Evolutionary conservation across 1,140 invertebrate species (phyloP).

Genomic region (Drosophila nikananu): DNA sequence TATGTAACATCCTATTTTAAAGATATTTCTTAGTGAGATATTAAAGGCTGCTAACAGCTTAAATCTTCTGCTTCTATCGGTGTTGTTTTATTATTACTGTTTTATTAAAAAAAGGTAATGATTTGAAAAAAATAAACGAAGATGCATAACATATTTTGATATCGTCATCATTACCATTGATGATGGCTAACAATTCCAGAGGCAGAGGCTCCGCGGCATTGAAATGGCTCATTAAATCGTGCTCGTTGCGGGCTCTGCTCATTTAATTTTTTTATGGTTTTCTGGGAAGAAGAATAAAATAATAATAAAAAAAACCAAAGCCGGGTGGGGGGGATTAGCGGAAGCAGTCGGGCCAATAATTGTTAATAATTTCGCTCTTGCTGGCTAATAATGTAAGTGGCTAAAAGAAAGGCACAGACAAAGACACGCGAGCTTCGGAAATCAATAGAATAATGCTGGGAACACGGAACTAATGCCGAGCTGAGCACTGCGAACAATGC

Average conservation of each 20-base stretch:
- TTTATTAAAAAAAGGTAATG: constrained; percentile 16
- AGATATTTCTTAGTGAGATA: neutral
- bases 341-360: constrained; percentile 49
- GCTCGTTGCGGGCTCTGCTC: constrained; percentile 33
- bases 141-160: constrained; percentile 27
- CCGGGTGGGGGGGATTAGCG: neutral
- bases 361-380: constrained; percentile 48
- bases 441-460: constrained; percentile 11
- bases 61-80: neutral
- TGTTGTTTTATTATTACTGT: constrained; percentile 1
- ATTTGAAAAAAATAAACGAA: neutral
- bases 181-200: constrained; percentile 19
- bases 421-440: constrained; percentile 16
- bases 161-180: neutral
- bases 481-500: neutral
- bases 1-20: neutral
- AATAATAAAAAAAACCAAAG: neutral
- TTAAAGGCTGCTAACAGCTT: neutral
- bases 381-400: constrained; percentile 14
- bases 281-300: neutral
- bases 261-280: constrained; percentile 55
- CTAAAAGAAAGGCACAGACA: constrained; percentile 1
- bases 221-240: constrained; percentile 61
- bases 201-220: constrained; percentile 49
- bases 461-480: neutral